Conservation (phyloP, 2,113 vertebrate species). For the Vidua chalybeata region DNA sequence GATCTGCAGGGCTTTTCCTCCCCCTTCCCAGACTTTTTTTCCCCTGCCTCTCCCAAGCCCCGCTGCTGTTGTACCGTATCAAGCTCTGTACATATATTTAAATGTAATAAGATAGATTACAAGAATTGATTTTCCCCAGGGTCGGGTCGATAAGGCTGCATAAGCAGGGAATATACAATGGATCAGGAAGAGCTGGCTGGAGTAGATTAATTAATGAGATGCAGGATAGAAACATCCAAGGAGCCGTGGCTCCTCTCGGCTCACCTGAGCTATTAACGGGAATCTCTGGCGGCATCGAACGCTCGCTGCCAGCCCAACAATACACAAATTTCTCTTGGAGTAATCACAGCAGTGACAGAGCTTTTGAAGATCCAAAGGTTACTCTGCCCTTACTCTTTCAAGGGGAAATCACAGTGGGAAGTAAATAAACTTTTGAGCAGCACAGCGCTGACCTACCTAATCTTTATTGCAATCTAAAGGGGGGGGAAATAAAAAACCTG, state of each 20-base stretch:
- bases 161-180: constrained; percentile 24
- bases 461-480: not conserved
- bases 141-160: constrained; percentile 55
- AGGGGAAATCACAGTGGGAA: constrained; percentile 45
- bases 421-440: constrained; percentile 46
- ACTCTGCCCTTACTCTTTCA: constrained; percentile 27
- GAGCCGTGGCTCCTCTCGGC: not conserved
- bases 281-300: constrained; percentile 22
- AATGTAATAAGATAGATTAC: constrained; percentile 65
- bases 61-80: not conserved
- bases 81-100: constrained; percentile 62
- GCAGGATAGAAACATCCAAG: constrained; percentile 25
- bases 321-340: constrained; percentile 21
- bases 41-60: not conserved
- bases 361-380: constrained; percentile 52
- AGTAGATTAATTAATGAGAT: constrained; percentile 72
- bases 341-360: constrained; percentile 42
- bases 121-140: constrained; percentile 63
- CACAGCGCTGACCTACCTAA: not conserved
- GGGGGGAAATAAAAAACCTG: not conserved
- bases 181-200: not conserved
- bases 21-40: not conserved
- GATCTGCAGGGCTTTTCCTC: not conserved
- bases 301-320: constrained; percentile 29
- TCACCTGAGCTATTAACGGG: constrained; percentile 40